A percentile compares a stretch with the other conserved stretches of the same genome.
phyloP scores from a whole-genome alignment of 2,797 vertebrate genomes.

The Mormyrops boulengeri region DNA sequence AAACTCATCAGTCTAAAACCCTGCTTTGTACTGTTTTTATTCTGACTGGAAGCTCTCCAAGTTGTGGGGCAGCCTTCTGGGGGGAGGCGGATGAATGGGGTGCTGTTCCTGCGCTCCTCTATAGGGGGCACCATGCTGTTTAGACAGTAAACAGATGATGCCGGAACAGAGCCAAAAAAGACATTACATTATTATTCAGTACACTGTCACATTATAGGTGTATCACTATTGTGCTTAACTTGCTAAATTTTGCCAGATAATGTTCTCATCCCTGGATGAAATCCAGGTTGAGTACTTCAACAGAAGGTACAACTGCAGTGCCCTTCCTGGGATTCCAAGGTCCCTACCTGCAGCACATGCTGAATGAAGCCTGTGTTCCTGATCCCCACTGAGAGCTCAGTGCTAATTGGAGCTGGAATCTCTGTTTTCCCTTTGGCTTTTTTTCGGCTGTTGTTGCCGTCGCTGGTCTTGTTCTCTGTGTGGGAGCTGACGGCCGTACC shows the following conservation, averaged over 20 bases:
- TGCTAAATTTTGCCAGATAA: neutral
- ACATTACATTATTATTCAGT: neutral
- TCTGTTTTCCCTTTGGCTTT: neutral
- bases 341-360: neutral
- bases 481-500: neutral
- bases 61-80: neutral
- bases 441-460: neutral
- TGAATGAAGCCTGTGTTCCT: neutral
- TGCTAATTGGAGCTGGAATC: constrained; percentile 16
- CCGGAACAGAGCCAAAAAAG: neutral
- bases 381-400: neutral
- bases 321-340: neutral
- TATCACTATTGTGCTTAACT: neutral
- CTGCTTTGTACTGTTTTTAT: neutral
- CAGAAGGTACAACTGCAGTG: neutral
- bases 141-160: neutral
- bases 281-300: neutral
- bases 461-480: neutral
- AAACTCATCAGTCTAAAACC: neutral
- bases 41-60: neutral
- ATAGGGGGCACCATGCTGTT: neutral
- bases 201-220: neutral
- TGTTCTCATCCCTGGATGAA: constrained; percentile 6
- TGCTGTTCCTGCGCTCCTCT: neutral
- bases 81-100: neutral